Percentiles rank a stretch among this genome's conserved stretches.
These are phyloP conservation scores for Globia sparganii DNA, from an alignment of 2,888 invertebrate species.

Conservation along the genomic window DNA sequence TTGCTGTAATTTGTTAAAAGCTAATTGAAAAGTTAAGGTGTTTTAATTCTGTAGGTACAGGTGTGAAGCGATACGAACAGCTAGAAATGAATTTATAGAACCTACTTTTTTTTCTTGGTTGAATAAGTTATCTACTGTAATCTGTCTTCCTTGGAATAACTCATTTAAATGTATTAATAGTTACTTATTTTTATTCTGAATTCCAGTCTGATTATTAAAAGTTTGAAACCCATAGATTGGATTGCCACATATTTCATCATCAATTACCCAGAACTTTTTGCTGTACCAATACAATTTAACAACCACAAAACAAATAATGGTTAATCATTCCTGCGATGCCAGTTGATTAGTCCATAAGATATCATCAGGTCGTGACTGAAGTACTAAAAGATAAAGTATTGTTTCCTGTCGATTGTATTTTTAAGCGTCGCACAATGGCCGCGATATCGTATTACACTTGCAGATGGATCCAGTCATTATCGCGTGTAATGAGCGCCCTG, in stretches of 20 bases:
- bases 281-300: conserved; percentile 15
- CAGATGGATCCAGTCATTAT: conserved; percentile 80
- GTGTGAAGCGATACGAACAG: conserved; percentile 49
- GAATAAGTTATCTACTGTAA: conserved; percentile 22
- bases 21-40: conserved; percentile 62
- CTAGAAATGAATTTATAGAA: conserved; percentile 35
- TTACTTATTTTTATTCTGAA: not conserved
- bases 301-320: conserved; percentile 41
- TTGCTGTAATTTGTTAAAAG: conserved; percentile 59
- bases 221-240: conserved; percentile 2
- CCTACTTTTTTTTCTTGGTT: conserved; percentile 19
- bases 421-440: conserved; percentile 64
- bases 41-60: conserved; percentile 54
- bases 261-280: not conserved
- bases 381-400: conserved; percentile 62
- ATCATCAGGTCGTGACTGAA: conserved; percentile 57
- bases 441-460: conserved; percentile 78
- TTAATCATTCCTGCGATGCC: conserved; percentile 41
- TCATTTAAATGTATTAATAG: not conserved
- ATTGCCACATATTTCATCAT: not conserved
- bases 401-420: conserved; percentile 64
- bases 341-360: conserved; percentile 58
- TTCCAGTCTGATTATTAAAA: not conserved
- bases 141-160: conserved; percentile 11
- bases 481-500: conserved; percentile 77